phyloP scores from a whole-genome alignment of 2,888 invertebrate species.

The Amphipyra berbera region DNA sequence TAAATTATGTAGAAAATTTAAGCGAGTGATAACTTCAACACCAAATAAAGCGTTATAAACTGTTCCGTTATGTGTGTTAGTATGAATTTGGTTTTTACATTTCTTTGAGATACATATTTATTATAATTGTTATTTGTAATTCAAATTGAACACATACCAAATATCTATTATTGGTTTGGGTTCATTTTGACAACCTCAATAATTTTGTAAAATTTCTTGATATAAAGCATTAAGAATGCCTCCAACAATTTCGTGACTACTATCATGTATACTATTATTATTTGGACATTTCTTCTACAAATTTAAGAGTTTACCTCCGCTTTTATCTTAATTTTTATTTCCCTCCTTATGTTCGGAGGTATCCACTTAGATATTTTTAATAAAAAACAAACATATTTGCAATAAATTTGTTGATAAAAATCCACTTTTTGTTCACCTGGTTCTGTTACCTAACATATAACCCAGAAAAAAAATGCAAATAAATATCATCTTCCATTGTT shows the following conservation, averaged over 20 bases:
- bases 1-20: slow-evolving; percentile 53
- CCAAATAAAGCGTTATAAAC: slow-evolving; percentile 50
- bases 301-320: slow-evolving; percentile 76
- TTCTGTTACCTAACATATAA: no score
- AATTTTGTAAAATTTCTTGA: slow-evolving; percentile 65
- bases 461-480: no score
- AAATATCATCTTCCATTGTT: no score
- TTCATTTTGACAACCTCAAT: slow-evolving; percentile 75
- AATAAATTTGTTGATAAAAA: slow-evolving; percentile 83
- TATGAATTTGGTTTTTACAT: slow-evolving; percentile 71
- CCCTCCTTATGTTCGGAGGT: slow-evolving; percentile 64
- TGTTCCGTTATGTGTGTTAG: slow-evolving; percentile 38
- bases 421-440: slow-evolving; percentile 18
- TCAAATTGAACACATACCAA: slow-evolving; percentile 78
- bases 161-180: slow-evolving; percentile 62
- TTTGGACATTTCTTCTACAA: slow-evolving; percentile 66
- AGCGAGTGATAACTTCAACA: slow-evolving; percentile 58
- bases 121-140: slow-evolving; percentile 43
- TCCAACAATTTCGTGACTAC: slow-evolving; percentile 68
- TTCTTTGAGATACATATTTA: slow-evolving; percentile 77
- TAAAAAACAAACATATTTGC: slow-evolving; percentile 72
- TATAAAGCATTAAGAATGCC: slow-evolving; percentile 81
- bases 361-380: slow-evolving; percentile 76
- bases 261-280: slow-evolving; percentile 66
- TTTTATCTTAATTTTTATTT: slow-evolving; percentile 53